Evolutionary conservation across 1,140 invertebrate species (phyloP).

Genomic region (Drosophila elegans): DNA sequence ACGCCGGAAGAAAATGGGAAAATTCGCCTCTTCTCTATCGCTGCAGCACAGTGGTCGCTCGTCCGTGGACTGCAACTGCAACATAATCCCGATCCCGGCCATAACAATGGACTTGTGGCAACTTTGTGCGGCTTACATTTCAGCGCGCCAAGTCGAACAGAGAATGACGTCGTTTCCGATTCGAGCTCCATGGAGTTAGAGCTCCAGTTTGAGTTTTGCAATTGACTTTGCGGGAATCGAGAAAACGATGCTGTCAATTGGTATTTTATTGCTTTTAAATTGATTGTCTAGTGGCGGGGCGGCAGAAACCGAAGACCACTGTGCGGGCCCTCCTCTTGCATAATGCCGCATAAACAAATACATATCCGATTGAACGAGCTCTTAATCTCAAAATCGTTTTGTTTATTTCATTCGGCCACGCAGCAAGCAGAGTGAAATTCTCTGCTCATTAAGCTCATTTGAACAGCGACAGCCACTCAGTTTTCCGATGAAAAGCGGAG

Average conservation of each 20-base stretch:
- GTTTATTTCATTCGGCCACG: slow-evolving; percentile 67
- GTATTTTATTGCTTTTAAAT: slow-evolving; percentile 79
- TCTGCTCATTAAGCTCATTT: slow-evolving; percentile 68
- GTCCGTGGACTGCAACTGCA: slow-evolving; percentile 44
- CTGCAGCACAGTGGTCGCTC: slow-evolving; percentile 64
- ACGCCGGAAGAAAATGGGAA: slow-evolving; percentile 57
- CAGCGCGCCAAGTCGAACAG: slow-evolving; percentile 14
- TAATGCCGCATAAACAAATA: slow-evolving; percentile 69
- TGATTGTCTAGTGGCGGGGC: slow-evolving; percentile 31
- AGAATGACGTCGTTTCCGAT: slow-evolving; percentile 32
- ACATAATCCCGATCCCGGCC: slow-evolving; percentile 63
- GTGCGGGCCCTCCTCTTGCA: slow-evolving; percentile 74
- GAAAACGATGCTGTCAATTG: slow-evolving; percentile 72
- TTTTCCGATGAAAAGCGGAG: slow-evolving; percentile 32
- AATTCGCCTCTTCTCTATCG: slow-evolving; percentile 16
- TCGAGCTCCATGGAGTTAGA: slow-evolving; percentile 8
- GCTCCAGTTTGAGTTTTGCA: slow-evolving; percentile 57
- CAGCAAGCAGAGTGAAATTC: slow-evolving; percentile 15
- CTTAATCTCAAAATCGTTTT: slow-evolving; percentile 76
- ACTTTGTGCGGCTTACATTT: slow-evolving; percentile 50
- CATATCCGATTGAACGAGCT: slow-evolving; percentile 39
- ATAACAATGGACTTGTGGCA: slow-evolving; percentile 39
- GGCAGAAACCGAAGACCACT: slow-evolving; percentile 41
- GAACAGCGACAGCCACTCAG: slow-evolving; percentile 20
- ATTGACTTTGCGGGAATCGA: slow-evolving; percentile 56